These are phyloP conservation scores for Trachelus iudaicus DNA, from an alignment of 2,888 invertebrate species.

Conservation along the genomic window DNA sequence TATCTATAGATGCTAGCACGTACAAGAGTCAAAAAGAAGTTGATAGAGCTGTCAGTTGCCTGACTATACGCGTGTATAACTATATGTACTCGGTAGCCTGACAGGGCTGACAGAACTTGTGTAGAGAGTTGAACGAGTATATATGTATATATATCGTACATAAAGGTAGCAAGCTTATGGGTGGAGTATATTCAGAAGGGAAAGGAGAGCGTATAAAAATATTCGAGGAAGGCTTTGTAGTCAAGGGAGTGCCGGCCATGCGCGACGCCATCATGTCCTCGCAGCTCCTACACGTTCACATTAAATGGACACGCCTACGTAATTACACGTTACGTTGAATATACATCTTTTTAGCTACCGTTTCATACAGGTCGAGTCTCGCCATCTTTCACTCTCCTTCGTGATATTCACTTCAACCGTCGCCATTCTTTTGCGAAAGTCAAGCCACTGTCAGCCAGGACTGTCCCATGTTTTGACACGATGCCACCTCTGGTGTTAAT, in stretches of 20 bases:
- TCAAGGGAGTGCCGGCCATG: conserved; percentile 1
- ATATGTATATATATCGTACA: conserved; percentile 9
- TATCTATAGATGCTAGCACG: neutral
- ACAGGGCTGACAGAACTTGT: conserved; percentile 33
- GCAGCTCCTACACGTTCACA: neutral
- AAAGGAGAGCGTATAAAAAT: conserved; percentile 32
- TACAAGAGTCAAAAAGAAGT: conserved; percentile 33
- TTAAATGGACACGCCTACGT: neutral
- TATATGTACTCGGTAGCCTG: conserved; percentile 55
- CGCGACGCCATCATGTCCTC: conserved; percentile 3
- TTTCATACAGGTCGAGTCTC: neutral
- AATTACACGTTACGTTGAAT: neutral
- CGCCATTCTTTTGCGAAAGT: conserved; percentile 35
- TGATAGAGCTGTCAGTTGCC: conserved; percentile 43
- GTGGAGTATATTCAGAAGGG: neutral
- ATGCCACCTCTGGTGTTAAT: conserved; percentile 58
- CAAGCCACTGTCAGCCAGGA: conserved; percentile 42
- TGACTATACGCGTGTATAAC: conserved; percentile 20
- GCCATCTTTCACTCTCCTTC: neutral
- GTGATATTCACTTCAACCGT: neutral
- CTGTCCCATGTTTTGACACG: conserved; percentile 57
- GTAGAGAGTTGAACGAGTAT: conserved; percentile 14
- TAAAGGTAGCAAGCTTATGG: neutral
- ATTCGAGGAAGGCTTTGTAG: conserved; percentile 29
- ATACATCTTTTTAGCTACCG: neutral